phyloP scores from a whole-genome alignment of 2,113 vertebrate species.

The Alouatta palliata region DNA sequence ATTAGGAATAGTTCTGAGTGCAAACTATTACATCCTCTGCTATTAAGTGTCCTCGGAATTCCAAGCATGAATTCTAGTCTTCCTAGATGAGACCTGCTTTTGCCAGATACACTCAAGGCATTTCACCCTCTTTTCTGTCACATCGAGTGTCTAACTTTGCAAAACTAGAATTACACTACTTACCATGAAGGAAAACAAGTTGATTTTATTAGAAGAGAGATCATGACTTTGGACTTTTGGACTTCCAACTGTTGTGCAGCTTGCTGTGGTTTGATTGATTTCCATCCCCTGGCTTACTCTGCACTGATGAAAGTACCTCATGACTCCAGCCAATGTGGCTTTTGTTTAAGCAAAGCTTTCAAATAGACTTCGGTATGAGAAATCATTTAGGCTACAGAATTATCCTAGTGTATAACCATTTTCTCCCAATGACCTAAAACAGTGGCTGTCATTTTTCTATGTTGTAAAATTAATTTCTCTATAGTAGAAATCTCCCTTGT shows the following conservation, averaged over 20 bases:
- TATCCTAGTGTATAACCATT: background rate
- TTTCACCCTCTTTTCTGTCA: background rate
- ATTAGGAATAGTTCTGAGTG: background rate
- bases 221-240: constrained; percentile 16
- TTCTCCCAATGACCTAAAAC: constrained; percentile 55
- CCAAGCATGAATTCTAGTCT: background rate
- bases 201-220: constrained; percentile 43
- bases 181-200: constrained; percentile 23
- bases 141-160: background rate
- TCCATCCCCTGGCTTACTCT: constrained; percentile 5
- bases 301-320: background rate
- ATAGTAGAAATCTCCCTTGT: constrained; percentile 47
- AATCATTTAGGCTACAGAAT: constrained; percentile 28
- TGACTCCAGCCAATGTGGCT: background rate
- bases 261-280: background rate
- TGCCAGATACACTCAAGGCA: background rate
- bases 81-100: background rate
- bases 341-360: constrained; percentile 61
- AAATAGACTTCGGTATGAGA: background rate
- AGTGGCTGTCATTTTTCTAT: constrained; percentile 40
- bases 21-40: background rate
- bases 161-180: background rate
- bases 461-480: constrained; percentile 66
- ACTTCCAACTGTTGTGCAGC: background rate
- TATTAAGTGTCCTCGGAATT: background rate